Evolutionary conservation across 1,140 invertebrate genomes (phyloP).

Genomic region (Zaprionus davidi): DNA sequence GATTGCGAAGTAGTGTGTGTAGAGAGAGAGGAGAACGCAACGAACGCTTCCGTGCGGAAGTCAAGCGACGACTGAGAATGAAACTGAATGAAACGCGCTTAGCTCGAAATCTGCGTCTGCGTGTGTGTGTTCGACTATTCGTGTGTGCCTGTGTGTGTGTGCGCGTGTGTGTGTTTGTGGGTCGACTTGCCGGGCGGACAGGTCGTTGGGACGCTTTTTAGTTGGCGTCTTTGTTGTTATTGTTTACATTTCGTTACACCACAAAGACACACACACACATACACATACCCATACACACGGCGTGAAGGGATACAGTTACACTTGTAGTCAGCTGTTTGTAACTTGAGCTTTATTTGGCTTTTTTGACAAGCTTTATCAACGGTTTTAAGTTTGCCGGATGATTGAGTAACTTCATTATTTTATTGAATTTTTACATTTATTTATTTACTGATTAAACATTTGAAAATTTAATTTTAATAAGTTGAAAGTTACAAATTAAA

Average conservation of each 20-base stretch:
- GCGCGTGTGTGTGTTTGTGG: constrained; percentile 21
- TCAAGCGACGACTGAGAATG: constrained; percentile 77
- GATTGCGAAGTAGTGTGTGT: constrained; percentile 5
- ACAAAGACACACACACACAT: constrained; percentile 19
- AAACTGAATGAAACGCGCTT: constrained; percentile 67
- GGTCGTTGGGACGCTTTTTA: constrained; percentile 46
- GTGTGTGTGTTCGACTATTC: constrained; percentile 26
- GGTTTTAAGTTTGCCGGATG: neutral
- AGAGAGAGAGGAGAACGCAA: constrained; percentile 58
- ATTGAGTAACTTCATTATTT: neutral
- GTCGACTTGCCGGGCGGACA: constrained; percentile 31
- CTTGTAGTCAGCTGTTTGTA: constrained; percentile 47
- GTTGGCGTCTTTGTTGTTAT: constrained; percentile 66
- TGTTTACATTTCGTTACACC: constrained; percentile 60
- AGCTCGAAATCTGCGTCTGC: constrained; percentile 58
- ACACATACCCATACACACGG: neutral
- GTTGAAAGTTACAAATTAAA: too few relatives aligned
- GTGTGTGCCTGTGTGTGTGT: constrained; percentile 21
- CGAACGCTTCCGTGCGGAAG: constrained; percentile 80
- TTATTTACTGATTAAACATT: neutral
- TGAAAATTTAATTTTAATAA: neutral
- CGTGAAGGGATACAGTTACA: neutral
- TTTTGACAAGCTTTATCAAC: constrained; percentile 6
- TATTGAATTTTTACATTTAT: neutral
- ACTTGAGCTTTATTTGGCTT: constrained; percentile 4